Evolutionary conservation across 2,888 invertebrate species (phyloP), one percentile per base, ranked within the genome.

Genomic region (Lithophane leautieri): DNA sequence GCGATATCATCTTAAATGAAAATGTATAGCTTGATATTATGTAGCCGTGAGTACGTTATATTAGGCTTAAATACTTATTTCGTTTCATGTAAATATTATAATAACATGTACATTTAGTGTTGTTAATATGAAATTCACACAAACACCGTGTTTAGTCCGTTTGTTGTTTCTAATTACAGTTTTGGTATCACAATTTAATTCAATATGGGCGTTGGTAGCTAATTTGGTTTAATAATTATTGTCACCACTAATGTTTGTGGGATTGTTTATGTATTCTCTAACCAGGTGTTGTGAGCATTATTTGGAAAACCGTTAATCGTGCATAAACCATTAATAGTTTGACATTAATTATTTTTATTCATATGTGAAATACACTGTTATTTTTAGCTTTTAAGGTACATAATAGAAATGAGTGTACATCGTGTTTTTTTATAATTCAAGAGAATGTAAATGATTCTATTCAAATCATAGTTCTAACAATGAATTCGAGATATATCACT

Each of bases 91-190:
- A 28, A 58, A 58, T 60, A 52, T 74, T 25, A 44, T 22, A 34
- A 34, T 34, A 34, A 34, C 3, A 66, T 67, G 22, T 16, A 52
- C 6, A 73, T 74, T 71, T 62, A 11, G 28, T 47, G 61, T 47
- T 63, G 62, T 56, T 62, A 34, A 81, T 78, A 44, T 80, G 44
- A 61, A 50, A 76, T 63, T 25, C 28, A 61, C 42, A 54, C 25
- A n/a, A 63, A 40, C 63, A 52, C 25, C 25, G 47, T 52, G 50
- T 54, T 61, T 44, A 42, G 40, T 52, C 28, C 40, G 25, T 69
- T 40, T 83, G 52, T 83, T 69, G 47, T 65, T 78, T 79, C 44
- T 83, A 72, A 84, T 80, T 60, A 72, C 62, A 54, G 67, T 67
- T 71, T 67, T 0, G 16, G 40, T 54, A 47, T 61, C 16, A 66